phyloP scores from a whole-genome alignment of 1,140 invertebrate genomes.

The Papilio helenus region DNA sequence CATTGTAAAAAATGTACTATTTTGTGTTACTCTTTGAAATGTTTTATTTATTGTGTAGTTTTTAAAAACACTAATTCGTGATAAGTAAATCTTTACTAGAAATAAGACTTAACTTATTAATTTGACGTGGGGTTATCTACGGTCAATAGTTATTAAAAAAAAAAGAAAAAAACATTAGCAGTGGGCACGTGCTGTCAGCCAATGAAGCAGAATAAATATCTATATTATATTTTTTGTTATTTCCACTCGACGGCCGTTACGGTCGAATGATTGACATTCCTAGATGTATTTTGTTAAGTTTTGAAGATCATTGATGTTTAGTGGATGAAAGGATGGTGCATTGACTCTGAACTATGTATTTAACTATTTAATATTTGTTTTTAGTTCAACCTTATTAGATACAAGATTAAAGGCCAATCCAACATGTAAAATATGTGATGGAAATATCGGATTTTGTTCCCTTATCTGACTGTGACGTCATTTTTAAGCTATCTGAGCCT shows the following conservation, averaged over 20 bases:
- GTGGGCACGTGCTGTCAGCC: background rate
- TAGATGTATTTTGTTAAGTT: background rate
- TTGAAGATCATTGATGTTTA: background rate
- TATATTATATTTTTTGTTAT: conserved; percentile 19
- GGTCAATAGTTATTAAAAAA: background rate
- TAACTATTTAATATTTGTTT: background rate
- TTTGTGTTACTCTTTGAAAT: too few relatives aligned
- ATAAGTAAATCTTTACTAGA: background rate
- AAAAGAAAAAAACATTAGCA: background rate
- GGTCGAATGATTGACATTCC: background rate
- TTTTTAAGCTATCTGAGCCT: too few relatives aligned
- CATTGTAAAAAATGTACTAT: too few relatives aligned
- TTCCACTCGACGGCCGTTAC: conserved; percentile 9
- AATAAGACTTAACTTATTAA: background rate
- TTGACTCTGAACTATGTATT: background rate
- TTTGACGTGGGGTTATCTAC: background rate
- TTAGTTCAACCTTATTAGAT: too few relatives aligned
- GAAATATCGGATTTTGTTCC: too few relatives aligned
- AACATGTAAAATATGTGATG: too few relatives aligned
- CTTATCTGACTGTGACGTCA: too few relatives aligned
- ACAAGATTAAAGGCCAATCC: too few relatives aligned
- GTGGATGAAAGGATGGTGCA: background rate
- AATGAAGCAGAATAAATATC: conserved; percentile 11
- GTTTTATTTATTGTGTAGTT: too few relatives aligned
- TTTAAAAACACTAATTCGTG: background rate